Conservation (phyloP, 2,113 vertebrate species). For the Eclectus roratus region DNA sequence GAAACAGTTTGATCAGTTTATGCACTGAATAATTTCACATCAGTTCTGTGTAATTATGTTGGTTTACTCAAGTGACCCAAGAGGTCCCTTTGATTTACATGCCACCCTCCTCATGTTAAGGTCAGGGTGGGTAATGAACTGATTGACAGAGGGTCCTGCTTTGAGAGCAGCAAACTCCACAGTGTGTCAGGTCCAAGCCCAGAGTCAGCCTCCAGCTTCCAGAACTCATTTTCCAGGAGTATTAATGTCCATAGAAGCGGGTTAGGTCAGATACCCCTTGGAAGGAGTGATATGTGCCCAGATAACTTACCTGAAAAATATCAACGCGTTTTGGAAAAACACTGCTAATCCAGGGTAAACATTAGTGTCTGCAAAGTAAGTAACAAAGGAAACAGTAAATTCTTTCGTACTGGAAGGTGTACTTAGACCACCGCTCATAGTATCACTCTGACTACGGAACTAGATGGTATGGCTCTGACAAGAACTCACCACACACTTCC, state of each 20-base stretch:
- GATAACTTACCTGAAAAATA: constrained; percentile 90
- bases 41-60: neutral
- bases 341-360: constrained; percentile 90
- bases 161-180: neutral
- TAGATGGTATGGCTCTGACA: neutral
- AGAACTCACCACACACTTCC: neutral
- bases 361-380: constrained; percentile 70
- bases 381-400: neutral
- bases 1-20: neutral
- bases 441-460: neutral
- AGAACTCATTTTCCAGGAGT: neutral
- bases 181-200: neutral
- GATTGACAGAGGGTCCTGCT: neutral
- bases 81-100: neutral
- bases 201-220: neutral
- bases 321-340: constrained; percentile 94
- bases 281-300: neutral
- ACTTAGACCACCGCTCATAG: neutral
- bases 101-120: neutral
- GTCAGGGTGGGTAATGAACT: neutral
- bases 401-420: neutral
- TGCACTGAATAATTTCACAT: neutral
- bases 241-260: neutral
- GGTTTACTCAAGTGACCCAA: neutral
- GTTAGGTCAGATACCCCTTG: neutral